Conservation (phyloP, 2,113 vertebrate species). For the Vireo altiloquus region DNA sequence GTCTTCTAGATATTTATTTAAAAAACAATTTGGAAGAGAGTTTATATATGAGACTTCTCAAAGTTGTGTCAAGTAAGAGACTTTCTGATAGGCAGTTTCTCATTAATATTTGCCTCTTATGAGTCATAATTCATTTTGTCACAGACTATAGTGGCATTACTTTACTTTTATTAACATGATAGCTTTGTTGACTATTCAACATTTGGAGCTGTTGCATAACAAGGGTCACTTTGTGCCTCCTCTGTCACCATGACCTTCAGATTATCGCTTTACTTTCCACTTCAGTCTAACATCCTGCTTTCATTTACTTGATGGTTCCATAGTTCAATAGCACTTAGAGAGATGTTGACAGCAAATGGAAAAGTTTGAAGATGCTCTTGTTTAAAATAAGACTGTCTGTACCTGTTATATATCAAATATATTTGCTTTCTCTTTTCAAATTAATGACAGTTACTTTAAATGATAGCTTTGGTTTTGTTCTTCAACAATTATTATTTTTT, state of each 20-base stretch:
- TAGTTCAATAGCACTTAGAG: conserved; percentile 42
- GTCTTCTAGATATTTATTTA: neutral
- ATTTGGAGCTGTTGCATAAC: neutral
- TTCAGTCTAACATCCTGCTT: conserved; percentile 38
- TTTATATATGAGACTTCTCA: neutral
- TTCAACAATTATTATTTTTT: neutral
- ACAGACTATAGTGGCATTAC: neutral
- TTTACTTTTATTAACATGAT: conserved; percentile 21
- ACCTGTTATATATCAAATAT: neutral
- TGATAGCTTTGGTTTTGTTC: neutral
- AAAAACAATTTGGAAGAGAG: neutral
- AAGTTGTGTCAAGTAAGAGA: neutral
- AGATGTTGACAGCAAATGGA: conserved; percentile 21
- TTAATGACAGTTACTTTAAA: neutral
- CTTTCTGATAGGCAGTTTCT: neutral
- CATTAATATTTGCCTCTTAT: conserved; percentile 18
- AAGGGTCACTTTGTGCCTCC: neutral
- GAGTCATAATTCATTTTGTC: conserved; percentile 6
- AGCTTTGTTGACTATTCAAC: neutral
- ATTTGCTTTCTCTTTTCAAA: neutral
- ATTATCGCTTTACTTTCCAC: conserved; percentile 20
- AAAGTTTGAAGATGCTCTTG: conserved; percentile 1
- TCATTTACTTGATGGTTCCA: conserved; percentile 15
- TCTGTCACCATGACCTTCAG: conserved; percentile 20
- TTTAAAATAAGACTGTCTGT: neutral